Evolutionary conservation across 2,113 vertebrate species (phyloP).

Genomic region (Emydura subglobosa): DNA sequence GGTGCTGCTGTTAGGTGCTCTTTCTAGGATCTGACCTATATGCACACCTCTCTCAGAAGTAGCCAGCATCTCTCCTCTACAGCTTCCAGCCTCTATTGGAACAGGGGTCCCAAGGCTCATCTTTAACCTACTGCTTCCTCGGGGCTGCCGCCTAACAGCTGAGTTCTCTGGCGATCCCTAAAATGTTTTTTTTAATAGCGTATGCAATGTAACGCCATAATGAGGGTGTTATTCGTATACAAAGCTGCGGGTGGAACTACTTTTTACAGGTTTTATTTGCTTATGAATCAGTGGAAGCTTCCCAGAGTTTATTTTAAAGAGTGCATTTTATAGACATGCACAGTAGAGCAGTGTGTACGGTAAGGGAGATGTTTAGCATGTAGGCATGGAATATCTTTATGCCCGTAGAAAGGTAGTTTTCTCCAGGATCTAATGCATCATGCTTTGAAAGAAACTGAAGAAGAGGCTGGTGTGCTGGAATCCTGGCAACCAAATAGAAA

Average conservation of each 20-base stretch:
- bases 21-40: background rate
- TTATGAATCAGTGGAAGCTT: slow-evolving; percentile 50
- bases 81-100: background rate
- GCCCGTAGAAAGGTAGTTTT: slow-evolving; percentile 26
- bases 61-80: background rate
- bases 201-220: slow-evolving; percentile 6
- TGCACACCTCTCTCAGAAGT: background rate
- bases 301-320: slow-evolving; percentile 31
- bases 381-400: slow-evolving; percentile 22
- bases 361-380: background rate
- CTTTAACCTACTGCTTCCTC: background rate
- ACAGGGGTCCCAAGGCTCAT: background rate
- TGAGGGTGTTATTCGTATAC: background rate
- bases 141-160: background rate
- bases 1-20: background rate
- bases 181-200: slow-evolving; percentile 15
- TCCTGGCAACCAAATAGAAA: background rate
- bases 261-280: slow-evolving; percentile 44
- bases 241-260: background rate
- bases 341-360: background rate
- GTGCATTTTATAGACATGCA: background rate
- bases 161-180: background rate
- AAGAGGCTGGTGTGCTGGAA: slow-evolving; percentile 26
- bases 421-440: background rate
- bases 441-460: background rate